phyloP scores from a whole-genome alignment of 2,113 vertebrate genomes.

The Motacilla alba region DNA sequence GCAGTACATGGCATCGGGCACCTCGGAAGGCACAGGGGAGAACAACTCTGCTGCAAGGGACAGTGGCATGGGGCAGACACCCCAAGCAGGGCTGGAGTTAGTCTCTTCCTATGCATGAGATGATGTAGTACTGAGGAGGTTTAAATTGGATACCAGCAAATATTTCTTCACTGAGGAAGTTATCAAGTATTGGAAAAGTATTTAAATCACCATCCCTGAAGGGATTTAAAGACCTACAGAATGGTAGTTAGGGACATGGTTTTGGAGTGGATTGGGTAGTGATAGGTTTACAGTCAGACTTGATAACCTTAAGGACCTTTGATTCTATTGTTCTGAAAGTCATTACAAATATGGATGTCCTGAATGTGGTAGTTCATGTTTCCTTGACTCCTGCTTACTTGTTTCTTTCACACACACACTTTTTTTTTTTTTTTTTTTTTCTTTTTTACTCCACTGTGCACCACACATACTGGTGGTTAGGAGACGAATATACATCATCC shows the following conservation, averaged over 20 bases:
- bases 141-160: neutral
- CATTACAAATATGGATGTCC: neutral
- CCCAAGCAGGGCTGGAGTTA: neutral
- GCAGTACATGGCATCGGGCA: neutral
- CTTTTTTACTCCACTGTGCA: neutral
- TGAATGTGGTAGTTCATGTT: neutral
- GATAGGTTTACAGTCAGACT: neutral
- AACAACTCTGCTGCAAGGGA: neutral
- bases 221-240: neutral
- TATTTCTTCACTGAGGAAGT: neutral
- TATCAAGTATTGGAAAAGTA: neutral
- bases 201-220: neutral
- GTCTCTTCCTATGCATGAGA: neutral
- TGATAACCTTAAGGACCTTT: neutral
- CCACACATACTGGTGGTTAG: neutral
- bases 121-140: neutral
- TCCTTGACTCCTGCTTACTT: neutral
- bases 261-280: neutral
- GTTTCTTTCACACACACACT: neutral
- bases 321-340: neutral
- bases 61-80: accelerated
- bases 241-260: neutral
- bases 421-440: neutral
- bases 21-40: accelerated
- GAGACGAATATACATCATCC: neutral